These are phyloP conservation scores for Pao palembangensis DNA, from an alignment of 2,113 vertebrate species.

Conservation along the genomic window DNA sequence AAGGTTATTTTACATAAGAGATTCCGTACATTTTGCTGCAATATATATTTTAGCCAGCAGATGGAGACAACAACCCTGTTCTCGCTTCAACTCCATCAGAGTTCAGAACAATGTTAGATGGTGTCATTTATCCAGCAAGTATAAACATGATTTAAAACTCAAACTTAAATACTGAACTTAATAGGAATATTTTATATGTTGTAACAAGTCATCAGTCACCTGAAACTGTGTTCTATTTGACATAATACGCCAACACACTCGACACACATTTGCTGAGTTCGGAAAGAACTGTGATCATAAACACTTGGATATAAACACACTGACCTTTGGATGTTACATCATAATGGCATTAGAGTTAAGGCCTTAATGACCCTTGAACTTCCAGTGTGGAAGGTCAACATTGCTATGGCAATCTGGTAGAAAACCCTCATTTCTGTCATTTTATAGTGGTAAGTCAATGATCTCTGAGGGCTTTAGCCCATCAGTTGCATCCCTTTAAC, in stretches of 20 bases:
- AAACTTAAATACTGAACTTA: not conserved
- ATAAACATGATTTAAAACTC: not conserved
- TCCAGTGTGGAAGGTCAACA: not conserved
- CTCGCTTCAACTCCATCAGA: not conserved
- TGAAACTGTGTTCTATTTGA: not conserved
- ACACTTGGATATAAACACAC: not conserved
- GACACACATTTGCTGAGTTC: not conserved
- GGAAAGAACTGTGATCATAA: not conserved
- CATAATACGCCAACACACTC: not conserved
- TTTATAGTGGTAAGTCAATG: constrained; percentile 17
- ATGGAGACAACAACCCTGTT: constrained; percentile 35
- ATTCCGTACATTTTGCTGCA: no score
- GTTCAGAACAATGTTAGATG: constrained; percentile 3
- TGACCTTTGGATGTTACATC: not conserved
- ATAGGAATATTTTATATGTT: not conserved
- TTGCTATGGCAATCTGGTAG: constrained; percentile 1
- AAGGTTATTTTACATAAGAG: no score
- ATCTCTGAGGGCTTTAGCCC: constrained; percentile 30
- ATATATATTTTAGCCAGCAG: constrained; percentile 36
- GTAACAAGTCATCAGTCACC: constrained; percentile 9
- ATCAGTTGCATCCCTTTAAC: constrained; percentile 63
- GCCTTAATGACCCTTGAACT: not conserved
- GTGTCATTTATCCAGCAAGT: not conserved
- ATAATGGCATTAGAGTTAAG: not conserved
- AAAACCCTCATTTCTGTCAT: constrained; percentile 10